These are phyloP conservation scores for Platyscapa corneri DNA, from an alignment of 1,140 invertebrate species.

Conservation along the genomic window DNA sequence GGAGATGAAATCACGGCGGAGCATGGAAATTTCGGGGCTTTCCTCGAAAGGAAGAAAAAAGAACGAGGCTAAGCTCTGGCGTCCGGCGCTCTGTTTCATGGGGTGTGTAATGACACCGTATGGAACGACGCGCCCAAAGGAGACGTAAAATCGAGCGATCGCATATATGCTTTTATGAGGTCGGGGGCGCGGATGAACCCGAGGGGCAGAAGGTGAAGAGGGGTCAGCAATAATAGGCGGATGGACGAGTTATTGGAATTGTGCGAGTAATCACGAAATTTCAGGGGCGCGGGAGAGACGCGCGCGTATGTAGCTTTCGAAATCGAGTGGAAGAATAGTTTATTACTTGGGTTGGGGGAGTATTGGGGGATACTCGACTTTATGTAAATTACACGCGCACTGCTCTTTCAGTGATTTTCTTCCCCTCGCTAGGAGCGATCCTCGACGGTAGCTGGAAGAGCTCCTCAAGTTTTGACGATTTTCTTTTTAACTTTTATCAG, in stretches of 20 bases:
- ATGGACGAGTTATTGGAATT: constrained; percentile 45
- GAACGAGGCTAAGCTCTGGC: not conserved
- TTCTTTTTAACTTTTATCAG: not conserved
- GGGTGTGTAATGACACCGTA: constrained; percentile 64
- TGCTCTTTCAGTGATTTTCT: constrained; percentile 21
- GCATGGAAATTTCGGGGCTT: constrained; percentile 49
- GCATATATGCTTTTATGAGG: constrained; percentile 60
- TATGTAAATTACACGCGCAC: constrained; percentile 44
- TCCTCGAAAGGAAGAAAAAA: constrained; percentile 9
- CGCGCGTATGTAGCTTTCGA: not conserved
- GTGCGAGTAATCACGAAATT: constrained; percentile 54
- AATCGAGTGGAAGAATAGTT: constrained; percentile 26
- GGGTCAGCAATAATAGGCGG: constrained; percentile 19
- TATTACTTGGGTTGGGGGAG: constrained; percentile 17
- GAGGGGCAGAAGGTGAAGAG: not conserved
- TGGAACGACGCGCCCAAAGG: constrained; percentile 61
- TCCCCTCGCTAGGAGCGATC: not conserved
- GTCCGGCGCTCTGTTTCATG: constrained; percentile 59
- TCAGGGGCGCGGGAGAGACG: constrained; percentile 25
- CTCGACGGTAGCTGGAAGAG: not conserved
- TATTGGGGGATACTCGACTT: constrained; percentile 40
- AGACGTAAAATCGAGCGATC: constrained; percentile 64
- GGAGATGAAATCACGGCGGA: constrained; percentile 13
- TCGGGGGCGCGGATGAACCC: not conserved
- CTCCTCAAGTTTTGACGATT: not conserved